Evolutionary conservation across 2,888 invertebrate genomes (phyloP).

Genomic region (Chalcis sispes): DNA sequence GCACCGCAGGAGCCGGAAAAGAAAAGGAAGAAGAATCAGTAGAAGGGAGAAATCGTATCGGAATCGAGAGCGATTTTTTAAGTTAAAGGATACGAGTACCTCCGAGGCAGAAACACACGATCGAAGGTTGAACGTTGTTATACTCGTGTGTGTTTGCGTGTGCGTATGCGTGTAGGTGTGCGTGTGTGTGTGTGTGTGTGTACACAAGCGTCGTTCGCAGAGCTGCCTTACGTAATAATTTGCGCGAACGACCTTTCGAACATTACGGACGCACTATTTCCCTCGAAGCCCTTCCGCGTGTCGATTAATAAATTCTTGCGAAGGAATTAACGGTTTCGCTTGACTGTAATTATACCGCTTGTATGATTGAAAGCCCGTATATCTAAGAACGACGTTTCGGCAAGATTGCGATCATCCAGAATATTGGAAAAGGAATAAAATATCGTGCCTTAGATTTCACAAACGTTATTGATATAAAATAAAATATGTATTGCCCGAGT

Average conservation of each 20-base stretch:
- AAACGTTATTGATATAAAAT: too few species aligned
- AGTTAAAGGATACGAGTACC: not conserved
- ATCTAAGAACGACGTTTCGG: too few species aligned
- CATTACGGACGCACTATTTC: not conserved
- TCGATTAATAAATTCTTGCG: conserved; percentile 48
- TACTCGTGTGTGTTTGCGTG: not conserved
- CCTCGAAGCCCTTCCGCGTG: conserved; percentile 13
- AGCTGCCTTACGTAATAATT: not conserved
- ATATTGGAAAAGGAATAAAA: too few species aligned
- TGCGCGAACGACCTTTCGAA: not conserved
- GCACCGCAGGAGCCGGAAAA: not conserved
- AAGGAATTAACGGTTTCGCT: conserved; percentile 38
- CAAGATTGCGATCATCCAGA: too few species aligned
- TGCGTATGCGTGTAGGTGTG: too few species aligned
- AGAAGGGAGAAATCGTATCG: conserved; percentile 1
- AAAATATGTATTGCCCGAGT: too few species aligned
- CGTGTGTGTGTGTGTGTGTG: not conserved
- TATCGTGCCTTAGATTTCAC: too few species aligned
- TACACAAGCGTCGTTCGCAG: not conserved
- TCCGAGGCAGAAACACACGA: too few species aligned
- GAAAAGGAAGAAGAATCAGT: not conserved
- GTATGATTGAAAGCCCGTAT: conserved; percentile 10
- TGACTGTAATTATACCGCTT: conserved; percentile 22
- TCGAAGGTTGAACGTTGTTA: not conserved
- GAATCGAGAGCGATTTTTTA: not conserved